Evolutionary conservation across 2,797 vertebrate genomes (phyloP).

Genomic region (Coregonus ussuriensis): DNA sequence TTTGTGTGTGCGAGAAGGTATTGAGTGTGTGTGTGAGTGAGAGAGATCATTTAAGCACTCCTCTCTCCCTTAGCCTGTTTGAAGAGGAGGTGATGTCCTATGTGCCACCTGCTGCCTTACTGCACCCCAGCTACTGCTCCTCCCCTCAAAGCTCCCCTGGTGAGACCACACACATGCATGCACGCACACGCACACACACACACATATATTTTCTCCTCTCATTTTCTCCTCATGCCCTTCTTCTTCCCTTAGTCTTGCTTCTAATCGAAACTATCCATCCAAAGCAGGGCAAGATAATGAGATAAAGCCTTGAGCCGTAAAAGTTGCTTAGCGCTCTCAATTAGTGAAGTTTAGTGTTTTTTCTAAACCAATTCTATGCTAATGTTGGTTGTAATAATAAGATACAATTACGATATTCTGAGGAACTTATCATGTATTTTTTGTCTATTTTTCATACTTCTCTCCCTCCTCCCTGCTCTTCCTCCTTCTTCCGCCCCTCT

Average conservation of each 20-base stretch:
- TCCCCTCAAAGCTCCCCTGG: constrained; percentile 98
- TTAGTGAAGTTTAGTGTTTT: not conserved
- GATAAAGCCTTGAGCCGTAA: constrained; percentile 8
- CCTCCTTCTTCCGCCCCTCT: not conserved
- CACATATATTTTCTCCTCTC: not conserved
- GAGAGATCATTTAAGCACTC: not conserved
- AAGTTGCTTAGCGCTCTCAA: constrained; percentile 1
- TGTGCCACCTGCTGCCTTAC: constrained; percentile 91
- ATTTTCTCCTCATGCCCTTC: not conserved
- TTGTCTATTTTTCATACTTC: not conserved
- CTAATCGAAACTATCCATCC: constrained; percentile 6
- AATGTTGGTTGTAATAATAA: not conserved
- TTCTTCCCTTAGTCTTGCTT: not conserved
- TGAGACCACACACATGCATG: constrained; percentile 56
- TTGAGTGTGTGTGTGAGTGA: not conserved
- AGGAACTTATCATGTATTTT: constrained; percentile 38
- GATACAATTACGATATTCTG: constrained; percentile 33
- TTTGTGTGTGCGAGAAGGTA: not conserved
- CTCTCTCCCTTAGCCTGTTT: constrained; percentile 83
- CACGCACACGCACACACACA: constrained; percentile 16
- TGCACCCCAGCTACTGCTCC: constrained; percentile 91
- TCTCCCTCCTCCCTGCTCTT: not conserved
- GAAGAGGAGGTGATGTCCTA: constrained; percentile 99
- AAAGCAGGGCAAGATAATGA: constrained; percentile 1
- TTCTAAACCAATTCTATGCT: not conserved